Evolutionary conservation across 2,797 vertebrate species (phyloP), one percentile per base, ranked within the genome.

Genomic region (Sebastes minor): DNA sequence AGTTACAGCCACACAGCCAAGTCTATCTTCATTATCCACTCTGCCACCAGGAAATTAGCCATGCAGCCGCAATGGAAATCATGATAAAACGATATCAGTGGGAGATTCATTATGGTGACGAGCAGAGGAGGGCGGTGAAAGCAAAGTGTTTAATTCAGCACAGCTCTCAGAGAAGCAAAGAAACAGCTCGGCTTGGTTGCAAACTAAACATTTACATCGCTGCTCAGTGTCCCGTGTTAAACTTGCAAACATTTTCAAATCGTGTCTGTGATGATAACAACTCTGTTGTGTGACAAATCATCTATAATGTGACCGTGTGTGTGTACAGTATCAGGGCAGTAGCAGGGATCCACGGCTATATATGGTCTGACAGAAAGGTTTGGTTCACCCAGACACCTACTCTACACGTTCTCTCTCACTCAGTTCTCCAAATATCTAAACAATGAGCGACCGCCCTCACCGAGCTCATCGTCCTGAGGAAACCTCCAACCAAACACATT

Each of bases 301-400:
- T 86, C 71, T 49, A 20, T 74, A 52, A 57, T 13, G 42, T 33
- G 57, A 60, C 23, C 2, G 33, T 72, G 66, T 35, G 57, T 79
- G 71, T 63, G n/a, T 61, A 3, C 30, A 76, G 35, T 57, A 82
- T 71, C 73, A 85, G 62, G 20, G 79, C 71, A 83, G 86, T 68
- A 88, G 85, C 88, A 82, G 75, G 46, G 66, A 89, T 64, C 63
- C 81, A 76, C 93, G 92, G 57, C 94, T 90, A 91, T 93, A 94
- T 92, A 94, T 69, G 94, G 94, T 59, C 71, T 74, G 82, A 83
- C 78, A 78, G 75, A 71, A 77, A 74, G 76, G 59, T 84, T 57
- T 49, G 52, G 86, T 87, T 88, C 80, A 90, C 35, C 49, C 81
- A 65, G 46, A 80, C 65, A 63, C 64, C 59, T 38, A 14, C 35